A percentile compares a stretch with the other conserved stretches of the same genome.
Evolutionary conservation across 2,113 vertebrate species (phyloP).

Genomic region (Atractosteus spatula): DNA sequence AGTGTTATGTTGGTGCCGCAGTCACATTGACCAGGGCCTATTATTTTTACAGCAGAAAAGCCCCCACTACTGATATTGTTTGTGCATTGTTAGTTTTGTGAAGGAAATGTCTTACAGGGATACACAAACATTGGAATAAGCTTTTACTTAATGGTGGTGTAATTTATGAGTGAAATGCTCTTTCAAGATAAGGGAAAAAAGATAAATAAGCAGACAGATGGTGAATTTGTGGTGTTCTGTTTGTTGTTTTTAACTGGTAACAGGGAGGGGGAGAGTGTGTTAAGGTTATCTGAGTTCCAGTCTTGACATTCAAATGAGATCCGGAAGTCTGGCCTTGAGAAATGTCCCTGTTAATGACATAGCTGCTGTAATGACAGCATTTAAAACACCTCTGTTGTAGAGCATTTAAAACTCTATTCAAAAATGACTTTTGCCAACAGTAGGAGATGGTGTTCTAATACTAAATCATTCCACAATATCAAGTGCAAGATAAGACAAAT

Average conservation of each 20-base stretch:
- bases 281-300: neutral
- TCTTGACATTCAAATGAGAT: neutral
- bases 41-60: slow-evolving; percentile 1
- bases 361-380: no score
- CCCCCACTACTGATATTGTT: neutral
- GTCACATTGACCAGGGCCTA: neutral
- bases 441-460: no score
- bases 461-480: no score
- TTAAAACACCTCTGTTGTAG: no score
- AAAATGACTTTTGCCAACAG: no score
- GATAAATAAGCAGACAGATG: slow-evolving; percentile 42
- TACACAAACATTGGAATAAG: slow-evolving; percentile 1
- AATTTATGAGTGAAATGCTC: slow-evolving; percentile 6
- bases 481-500: no score
- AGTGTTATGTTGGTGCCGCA: neutral
- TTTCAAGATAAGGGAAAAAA: slow-evolving; percentile 23
- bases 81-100: neutral
- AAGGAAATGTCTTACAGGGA: slow-evolving; percentile 2
- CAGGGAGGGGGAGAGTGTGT: slow-evolving; percentile 35
- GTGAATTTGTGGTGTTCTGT: slow-evolving; percentile 34
- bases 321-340: neutral
- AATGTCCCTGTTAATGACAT: no score
- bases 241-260: slow-evolving; percentile 57
- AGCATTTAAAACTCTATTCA: no score
- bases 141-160: neutral